Conservation (phyloP, 1,140 invertebrate genomes). For the Lordiphosa clarofinis region DNA sequence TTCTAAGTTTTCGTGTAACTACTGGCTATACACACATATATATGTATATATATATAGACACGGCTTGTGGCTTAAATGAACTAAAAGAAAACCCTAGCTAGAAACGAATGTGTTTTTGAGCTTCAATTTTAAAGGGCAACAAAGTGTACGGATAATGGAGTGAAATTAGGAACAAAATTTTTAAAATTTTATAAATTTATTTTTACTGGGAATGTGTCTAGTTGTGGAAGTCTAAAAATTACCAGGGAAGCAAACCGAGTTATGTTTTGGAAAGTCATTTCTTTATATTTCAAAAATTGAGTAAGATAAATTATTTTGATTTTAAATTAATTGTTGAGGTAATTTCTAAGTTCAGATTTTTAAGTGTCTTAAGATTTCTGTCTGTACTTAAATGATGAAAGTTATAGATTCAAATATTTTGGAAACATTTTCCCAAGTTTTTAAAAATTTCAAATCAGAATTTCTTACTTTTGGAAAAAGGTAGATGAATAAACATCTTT, state of each 20-base stretch:
- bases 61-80: slow-evolving; percentile 34
- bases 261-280: background rate
- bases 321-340: too few relatives aligned
- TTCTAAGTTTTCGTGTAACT: slow-evolving; percentile 57
- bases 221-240: slow-evolving; percentile 3
- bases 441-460: too few relatives aligned
- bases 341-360: too few relatives aligned
- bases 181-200: background rate
- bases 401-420: too few relatives aligned
- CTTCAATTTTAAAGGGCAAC: slow-evolving; percentile 2
- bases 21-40: slow-evolving; percentile 64
- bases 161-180: too few relatives aligned
- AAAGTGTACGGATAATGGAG: too few relatives aligned
- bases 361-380: slow-evolving; percentile 8
- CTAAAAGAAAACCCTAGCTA: slow-evolving; percentile 59
- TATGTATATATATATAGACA: slow-evolving; percentile 55
- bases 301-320: too few relatives aligned
- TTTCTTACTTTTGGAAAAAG: background rate
- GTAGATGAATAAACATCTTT: too few relatives aligned
- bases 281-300: too few relatives aligned
- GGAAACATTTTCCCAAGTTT: too few relatives aligned
- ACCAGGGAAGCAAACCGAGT: slow-evolving; percentile 12
- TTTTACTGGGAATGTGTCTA: slow-evolving; percentile 6
- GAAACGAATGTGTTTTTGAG: slow-evolving; percentile 35
- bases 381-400: background rate